Conservation (phyloP, 37 sponge, comb jelly and placozoan genomes). For the Beroe forskalii region DNA sequence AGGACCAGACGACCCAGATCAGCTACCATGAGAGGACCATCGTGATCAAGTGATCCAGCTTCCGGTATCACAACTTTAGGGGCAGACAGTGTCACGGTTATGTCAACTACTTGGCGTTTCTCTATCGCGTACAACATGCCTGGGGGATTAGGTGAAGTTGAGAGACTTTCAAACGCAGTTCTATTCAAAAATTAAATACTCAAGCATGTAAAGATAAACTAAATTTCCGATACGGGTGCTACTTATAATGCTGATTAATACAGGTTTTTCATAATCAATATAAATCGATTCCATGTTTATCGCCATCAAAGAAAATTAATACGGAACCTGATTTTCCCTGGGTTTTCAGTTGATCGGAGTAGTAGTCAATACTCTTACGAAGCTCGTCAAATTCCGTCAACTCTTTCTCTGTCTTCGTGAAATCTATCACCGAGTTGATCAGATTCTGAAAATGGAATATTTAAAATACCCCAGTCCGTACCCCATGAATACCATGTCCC, state of each 20-base stretch:
- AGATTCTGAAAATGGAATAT: conserved; percentile 44
- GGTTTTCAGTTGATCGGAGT: conserved; percentile 20
- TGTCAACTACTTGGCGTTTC: conserved; percentile 52
- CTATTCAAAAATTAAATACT: too few species aligned
- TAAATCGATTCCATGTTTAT: too few species aligned
- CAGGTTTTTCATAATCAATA: too few species aligned
- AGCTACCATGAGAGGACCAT: conserved; percentile 54
- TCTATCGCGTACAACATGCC: conserved; percentile 52
- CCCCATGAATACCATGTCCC: too few species aligned
- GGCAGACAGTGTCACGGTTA: conserved; percentile 35
- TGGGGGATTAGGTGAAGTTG: too few species aligned
- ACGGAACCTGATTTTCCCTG: conserved; percentile 59
- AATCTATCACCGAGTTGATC: conserved; percentile 33
- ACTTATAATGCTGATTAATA: too few species aligned
- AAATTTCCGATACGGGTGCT: too few species aligned
- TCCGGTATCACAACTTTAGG: conserved; percentile 43
- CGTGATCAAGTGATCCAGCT: neutral
- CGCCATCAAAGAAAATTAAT: too few species aligned
- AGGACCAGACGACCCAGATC: conserved; percentile 53
- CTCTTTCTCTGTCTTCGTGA: conserved; percentile 31
- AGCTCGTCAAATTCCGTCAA: conserved; percentile 47
- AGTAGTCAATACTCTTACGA: conserved; percentile 34
- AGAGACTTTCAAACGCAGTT: too few species aligned
- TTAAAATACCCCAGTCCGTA: too few species aligned
- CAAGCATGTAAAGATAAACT: too few species aligned